Conservation (phyloP, 2,113 vertebrate species). For the Hippolais icterina region DNA sequence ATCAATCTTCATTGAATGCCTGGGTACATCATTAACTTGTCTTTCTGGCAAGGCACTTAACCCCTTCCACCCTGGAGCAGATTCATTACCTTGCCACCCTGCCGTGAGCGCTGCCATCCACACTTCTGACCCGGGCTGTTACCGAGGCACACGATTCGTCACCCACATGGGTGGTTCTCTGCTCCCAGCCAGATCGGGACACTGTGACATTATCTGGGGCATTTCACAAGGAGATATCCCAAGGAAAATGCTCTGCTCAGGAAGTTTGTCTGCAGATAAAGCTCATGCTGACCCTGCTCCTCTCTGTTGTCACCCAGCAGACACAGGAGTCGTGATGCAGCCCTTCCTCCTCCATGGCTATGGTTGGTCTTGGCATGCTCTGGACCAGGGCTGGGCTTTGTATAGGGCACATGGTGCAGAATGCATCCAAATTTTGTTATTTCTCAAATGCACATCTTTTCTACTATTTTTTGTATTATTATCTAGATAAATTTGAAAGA, state of each 20-base stretch:
- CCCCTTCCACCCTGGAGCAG: conserved; percentile 30
- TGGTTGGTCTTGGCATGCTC: not conserved
- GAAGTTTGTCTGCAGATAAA: not conserved
- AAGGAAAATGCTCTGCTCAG: not conserved
- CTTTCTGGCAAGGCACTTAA: conserved; percentile 50
- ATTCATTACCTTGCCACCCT: conserved; percentile 25
- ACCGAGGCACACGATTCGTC: conserved; percentile 17
- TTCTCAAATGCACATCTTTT: not conserved
- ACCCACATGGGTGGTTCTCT: not conserved
- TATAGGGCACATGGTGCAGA: not conserved
- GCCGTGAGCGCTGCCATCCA: not conserved
- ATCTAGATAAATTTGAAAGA: not conserved
- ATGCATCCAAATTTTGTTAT: not conserved
- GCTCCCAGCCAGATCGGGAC: not conserved
- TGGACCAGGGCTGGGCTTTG: not conserved
- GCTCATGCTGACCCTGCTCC: not conserved
- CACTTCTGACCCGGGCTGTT: not conserved
- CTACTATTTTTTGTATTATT: not conserved
- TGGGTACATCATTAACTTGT: conserved; percentile 69
- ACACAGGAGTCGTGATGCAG: not conserved
- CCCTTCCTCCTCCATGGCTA: not conserved
- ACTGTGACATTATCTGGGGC: not conserved
- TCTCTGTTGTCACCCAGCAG: not conserved
- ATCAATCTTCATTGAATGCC: conserved; percentile 56
- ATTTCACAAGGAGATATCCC: not conserved